Conservation (phyloP, 2,113 vertebrate species). For the Zonotrichia leucophrys region DNA sequence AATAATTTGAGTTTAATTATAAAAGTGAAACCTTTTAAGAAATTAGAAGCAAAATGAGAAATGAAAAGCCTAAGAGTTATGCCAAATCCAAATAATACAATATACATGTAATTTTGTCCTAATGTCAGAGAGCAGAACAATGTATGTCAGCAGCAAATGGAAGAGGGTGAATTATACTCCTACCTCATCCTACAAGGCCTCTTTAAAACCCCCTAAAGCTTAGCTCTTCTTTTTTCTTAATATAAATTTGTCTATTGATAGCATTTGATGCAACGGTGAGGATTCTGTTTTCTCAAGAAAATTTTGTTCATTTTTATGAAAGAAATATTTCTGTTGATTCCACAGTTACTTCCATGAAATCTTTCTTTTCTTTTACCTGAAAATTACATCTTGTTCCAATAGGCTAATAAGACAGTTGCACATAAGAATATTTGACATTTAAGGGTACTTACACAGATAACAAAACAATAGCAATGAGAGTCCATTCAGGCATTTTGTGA, state of each 20-base stretch:
- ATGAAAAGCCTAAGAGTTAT: background rate
- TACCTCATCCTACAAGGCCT: background rate
- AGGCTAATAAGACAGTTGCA: background rate
- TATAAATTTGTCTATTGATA: background rate
- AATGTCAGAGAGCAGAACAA: background rate
- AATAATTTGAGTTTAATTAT: background rate
- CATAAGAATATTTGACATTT: background rate
- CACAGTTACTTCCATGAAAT: background rate
- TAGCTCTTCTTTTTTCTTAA: background rate
- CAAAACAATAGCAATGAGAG: conserved; percentile 78
- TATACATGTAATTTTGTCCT: background rate
- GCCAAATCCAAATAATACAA: background rate
- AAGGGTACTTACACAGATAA: conserved; percentile 78
- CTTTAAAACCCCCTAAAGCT: background rate
- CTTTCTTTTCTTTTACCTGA: background rate
- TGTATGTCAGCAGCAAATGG: background rate
- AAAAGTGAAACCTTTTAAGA: background rate
- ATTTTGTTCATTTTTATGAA: background rate
- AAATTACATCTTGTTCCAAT: background rate
- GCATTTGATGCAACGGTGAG: background rate
- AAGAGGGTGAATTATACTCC: background rate
- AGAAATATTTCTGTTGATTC: background rate
- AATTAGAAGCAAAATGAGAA: background rate
- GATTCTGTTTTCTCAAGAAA: background rate
- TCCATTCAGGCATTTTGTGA: conserved; percentile 80